A percentile compares a stretch with the other conserved stretches of the same genome.
phyloP scores from a whole-genome alignment of 2,888 invertebrate genomes.

The Philaethria dido region DNA sequence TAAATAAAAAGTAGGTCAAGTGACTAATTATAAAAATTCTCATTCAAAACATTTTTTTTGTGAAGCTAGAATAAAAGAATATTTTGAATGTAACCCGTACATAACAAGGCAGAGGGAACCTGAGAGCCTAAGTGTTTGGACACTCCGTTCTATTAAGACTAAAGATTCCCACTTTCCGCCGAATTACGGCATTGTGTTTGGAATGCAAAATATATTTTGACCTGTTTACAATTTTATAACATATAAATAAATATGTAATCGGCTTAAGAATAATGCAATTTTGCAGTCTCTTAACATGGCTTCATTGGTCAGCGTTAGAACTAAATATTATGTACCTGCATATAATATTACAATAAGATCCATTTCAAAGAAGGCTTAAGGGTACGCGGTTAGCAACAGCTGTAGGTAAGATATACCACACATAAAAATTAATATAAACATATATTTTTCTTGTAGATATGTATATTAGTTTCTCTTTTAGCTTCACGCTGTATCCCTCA shows the following conservation, averaged over 20 bases:
- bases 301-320: slow-evolving; percentile 20
- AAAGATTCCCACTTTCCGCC: no score
- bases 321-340: slow-evolving; percentile 3
- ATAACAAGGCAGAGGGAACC: no score
- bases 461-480: no score
- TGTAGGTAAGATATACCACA: not conserved
- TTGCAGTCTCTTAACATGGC: slow-evolving; percentile 9
- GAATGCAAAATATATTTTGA: slow-evolving; percentile 3
- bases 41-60: no score
- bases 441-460: not conserved
- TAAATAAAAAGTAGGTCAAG: not conserved
- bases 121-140: no score
- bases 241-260: slow-evolving; percentile 1
- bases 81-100: no score
- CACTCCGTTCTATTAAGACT: no score
- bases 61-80: no score
- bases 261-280: slow-evolving; percentile 21
- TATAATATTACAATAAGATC: slow-evolving; percentile 21
- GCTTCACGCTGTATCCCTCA: not conserved
- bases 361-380: slow-evolving; percentile 18
- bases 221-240: not conserved
- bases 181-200: no score
- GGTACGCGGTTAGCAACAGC: not conserved
- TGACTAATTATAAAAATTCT: not conserved
- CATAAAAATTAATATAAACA: not conserved